Conservation (phyloP, 2,797 vertebrate genomes). For the Heteromormyrus szaboi region DNA sequence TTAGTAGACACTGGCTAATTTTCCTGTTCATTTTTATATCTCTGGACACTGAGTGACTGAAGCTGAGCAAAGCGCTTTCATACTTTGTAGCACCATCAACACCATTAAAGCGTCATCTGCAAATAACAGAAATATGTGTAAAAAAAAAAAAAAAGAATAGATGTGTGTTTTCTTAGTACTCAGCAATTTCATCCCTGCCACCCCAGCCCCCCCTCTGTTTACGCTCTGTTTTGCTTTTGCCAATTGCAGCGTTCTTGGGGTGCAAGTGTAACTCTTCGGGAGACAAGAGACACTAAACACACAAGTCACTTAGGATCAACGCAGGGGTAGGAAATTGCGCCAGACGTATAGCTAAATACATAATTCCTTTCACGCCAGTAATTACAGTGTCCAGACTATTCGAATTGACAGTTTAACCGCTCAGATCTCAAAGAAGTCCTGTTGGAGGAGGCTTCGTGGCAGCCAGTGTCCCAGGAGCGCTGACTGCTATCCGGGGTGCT, state of each 20-base stretch:
- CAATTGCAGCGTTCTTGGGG: constrained; percentile 61
- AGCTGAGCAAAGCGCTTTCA: not conserved
- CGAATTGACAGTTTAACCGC: constrained; percentile 85
- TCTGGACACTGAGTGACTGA: not conserved
- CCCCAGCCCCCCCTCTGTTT: not conserved
- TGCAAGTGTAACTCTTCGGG: constrained; percentile 52
- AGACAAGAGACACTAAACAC: constrained; percentile 59
- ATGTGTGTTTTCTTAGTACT: not conserved
- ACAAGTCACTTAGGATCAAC: constrained; percentile 76
- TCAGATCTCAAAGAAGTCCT: constrained; percentile 71
- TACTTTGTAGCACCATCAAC: not conserved
- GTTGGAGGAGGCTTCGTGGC: constrained; percentile 46
- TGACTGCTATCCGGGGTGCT: not conserved
- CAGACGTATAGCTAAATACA: constrained; percentile 82
- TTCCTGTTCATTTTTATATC: not conserved
- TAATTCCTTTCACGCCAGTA: constrained; percentile 72
- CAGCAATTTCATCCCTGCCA: not conserved
- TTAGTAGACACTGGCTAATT: not conserved
- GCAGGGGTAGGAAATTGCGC: constrained; percentile 80
- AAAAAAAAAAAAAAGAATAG: not conserved
- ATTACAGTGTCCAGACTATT: constrained; percentile 78
- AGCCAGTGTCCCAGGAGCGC: constrained; percentile 19
- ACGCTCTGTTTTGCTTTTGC: constrained; percentile 43
- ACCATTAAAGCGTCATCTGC: not conserved
- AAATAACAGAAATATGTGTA: not conserved